A percentile compares a stretch with the other conserved stretches of the same genome.
Evolutionary conservation across 2,888 invertebrate species (phyloP).

Genomic region (Drepana falcataria): DNA sequence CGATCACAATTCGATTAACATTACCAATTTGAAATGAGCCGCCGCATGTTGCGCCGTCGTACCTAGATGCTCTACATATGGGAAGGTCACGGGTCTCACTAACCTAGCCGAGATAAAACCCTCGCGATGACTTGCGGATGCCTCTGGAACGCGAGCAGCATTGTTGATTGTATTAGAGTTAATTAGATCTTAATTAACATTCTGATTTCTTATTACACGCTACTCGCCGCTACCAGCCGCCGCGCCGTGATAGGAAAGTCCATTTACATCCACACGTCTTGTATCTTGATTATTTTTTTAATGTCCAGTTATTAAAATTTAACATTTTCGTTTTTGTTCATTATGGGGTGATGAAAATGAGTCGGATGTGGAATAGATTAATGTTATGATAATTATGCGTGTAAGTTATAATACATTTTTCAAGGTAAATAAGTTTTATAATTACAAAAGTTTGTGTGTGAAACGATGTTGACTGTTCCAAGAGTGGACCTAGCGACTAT

Average conservation of each 20-base stretch:
- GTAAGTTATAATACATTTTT: constrained; percentile 17
- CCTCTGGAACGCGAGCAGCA: constrained; percentile 72
- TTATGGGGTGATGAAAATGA: constrained; percentile 53
- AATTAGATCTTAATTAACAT: constrained; percentile 79
- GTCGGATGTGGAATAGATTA: constrained; percentile 41
- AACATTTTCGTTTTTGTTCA: constrained; percentile 41
- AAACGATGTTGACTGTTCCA: not conserved
- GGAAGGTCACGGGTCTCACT: constrained; percentile 54
- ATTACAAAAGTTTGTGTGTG: not conserved
- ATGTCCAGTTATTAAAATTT: constrained; percentile 30
- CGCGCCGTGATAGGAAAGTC: constrained; percentile 67
- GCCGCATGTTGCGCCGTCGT: constrained; percentile 17
- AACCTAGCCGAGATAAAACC: constrained; percentile 45
- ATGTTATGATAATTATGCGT: constrained; percentile 30
- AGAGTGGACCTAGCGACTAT: not conserved
- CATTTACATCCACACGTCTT: constrained; percentile 56
- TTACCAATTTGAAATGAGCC: constrained; percentile 45
- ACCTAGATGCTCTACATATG: constrained; percentile 15
- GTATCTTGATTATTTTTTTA: constrained; percentile 64
- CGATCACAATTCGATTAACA: constrained; percentile 74
- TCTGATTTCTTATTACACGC: constrained; percentile 78
- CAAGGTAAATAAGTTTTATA: not conserved
- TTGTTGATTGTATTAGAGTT: constrained; percentile 78
- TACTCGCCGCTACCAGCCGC: constrained; percentile 68
- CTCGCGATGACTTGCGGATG: constrained; percentile 72